Base-by-base conservation (phyloP, 2,113 vertebrate species). In the Gallinago media region DNA sequence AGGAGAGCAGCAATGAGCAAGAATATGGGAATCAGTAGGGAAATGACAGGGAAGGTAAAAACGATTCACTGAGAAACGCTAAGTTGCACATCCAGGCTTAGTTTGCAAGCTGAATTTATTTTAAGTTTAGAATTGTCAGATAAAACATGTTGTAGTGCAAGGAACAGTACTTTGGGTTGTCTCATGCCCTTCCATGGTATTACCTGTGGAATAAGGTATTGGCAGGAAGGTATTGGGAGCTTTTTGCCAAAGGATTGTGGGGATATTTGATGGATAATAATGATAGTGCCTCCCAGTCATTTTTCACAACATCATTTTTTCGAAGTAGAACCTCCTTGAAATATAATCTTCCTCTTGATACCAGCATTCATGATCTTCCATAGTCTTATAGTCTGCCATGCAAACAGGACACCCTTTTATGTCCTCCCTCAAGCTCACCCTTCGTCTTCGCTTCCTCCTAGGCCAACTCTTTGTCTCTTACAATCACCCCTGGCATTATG, bases 341-440 rank as follows among this genome's bases (percentile, higher is more conserved):
- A 71, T 71, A 38, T 9, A 85, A 61, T 56, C 62, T 66, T 90
- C 15, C 21, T 61, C 47, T 92, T 6, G 7, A 63, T 85, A 72
- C 44, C 54, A 91, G 72, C 18, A 74, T 63, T 74, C 76, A 75
- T 19, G 47, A 72, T 91, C 73, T 71, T 91, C 84, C 87, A 81
- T 56, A 71, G 54, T 85, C 80, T 79, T 18, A 81, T 56, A 71
- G 54, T 85, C 77, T 79, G 21, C 73, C 84, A 94, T 82, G 87
- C 87, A 94, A 96, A 91, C 49, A 94, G 81, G 56, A 85, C 44
- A 85, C 54, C 49, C 87, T 96, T 95, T 96, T 61, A 91, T 72
- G 87, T 87, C 73, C 78, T 95, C 67, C 81, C 84, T 85, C 81
- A 72, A 89, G 25, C 84, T 56, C 49, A 61, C 44, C 47, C 89